phyloP scores from a whole-genome alignment of 2,797 vertebrate species.

The Arremon aurantiirostris region DNA sequence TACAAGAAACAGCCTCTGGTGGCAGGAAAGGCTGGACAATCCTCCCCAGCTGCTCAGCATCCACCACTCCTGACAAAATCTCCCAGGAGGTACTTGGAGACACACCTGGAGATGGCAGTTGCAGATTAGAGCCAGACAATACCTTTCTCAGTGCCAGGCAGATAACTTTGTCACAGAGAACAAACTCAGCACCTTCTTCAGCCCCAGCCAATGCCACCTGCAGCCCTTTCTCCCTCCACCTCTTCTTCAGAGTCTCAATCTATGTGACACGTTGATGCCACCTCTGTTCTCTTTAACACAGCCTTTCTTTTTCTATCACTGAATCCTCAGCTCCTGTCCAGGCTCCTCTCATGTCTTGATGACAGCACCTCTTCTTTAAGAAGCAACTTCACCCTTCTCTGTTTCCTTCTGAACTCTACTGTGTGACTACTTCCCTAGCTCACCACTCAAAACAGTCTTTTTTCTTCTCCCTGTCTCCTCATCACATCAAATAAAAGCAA shows the following conservation, averaged over 20 bases:
- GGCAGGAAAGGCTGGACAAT: not conserved
- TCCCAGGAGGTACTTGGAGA: not conserved
- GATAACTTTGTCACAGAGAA: not conserved
- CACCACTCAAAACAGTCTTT: not conserved
- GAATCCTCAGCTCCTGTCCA: not conserved
- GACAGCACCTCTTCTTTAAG: not conserved
- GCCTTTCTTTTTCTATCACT: not conserved
- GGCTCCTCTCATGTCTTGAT: not conserved
- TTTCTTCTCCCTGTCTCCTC: not conserved
- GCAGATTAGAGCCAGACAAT: not conserved
- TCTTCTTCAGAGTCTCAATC: not conserved
- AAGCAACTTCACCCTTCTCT: not conserved
- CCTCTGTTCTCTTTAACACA: not conserved
- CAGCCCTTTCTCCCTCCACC: not conserved
- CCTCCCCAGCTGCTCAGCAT: not conserved
- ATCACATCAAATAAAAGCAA: constrained; percentile 29
- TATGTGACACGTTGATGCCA: fast-evolving
- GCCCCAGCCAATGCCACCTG: not conserved
- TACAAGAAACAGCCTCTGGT: not conserved
- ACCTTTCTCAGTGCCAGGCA: not conserved
- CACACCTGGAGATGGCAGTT: not conserved
- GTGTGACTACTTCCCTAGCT: not conserved
- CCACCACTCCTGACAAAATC: not conserved
- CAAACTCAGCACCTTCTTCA: not conserved
- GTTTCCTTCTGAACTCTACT: not conserved